Percentiles rank a stretch among this genome's conserved stretches.
phyloP scores from a whole-genome alignment of 2,888 invertebrate genomes.

The Ditylenchus weischeri region DNA sequence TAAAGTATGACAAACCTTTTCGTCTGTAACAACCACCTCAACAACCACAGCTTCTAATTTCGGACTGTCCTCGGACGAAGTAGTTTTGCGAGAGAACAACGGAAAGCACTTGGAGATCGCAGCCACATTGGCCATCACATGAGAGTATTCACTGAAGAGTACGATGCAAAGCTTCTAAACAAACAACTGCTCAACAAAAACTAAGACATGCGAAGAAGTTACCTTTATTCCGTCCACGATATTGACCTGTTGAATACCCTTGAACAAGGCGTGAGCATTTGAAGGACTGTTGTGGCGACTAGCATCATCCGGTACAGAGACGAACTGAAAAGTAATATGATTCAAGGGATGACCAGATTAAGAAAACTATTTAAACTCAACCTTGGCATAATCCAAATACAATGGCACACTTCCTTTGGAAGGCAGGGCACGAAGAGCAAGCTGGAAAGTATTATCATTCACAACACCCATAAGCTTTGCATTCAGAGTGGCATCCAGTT shows the following conservation, averaged over 20 bases:
- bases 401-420: conserved; percentile 33
- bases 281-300: conserved; percentile 46
- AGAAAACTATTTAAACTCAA: conserved; percentile 11
- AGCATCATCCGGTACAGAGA: conserved; percentile 40
- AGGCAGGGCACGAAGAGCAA: not conserved
- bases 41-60: too few relatives aligned
- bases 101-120: too few relatives aligned
- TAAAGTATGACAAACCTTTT: too few relatives aligned
- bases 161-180: conserved; percentile 42
- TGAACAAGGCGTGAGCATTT: conserved; percentile 38
- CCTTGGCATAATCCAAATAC: conserved; percentile 45
- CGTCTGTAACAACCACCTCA: too few relatives aligned
- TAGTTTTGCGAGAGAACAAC: too few relatives aligned
- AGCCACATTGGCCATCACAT: too few relatives aligned
- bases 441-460: not conserved
- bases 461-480: conserved; percentile 34
- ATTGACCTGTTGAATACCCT: conserved; percentile 34
- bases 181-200: not conserved
- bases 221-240: conserved; percentile 37
- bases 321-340: conserved; percentile 29
- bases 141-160: too few relatives aligned
- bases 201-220: not conserved
- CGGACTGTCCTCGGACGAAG: too few relatives aligned
- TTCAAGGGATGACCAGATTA: not conserved
- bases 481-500: conserved; percentile 1